phyloP scores from a whole-genome alignment of 2,888 invertebrate genomes.

The Geotrupes spiniger region DNA sequence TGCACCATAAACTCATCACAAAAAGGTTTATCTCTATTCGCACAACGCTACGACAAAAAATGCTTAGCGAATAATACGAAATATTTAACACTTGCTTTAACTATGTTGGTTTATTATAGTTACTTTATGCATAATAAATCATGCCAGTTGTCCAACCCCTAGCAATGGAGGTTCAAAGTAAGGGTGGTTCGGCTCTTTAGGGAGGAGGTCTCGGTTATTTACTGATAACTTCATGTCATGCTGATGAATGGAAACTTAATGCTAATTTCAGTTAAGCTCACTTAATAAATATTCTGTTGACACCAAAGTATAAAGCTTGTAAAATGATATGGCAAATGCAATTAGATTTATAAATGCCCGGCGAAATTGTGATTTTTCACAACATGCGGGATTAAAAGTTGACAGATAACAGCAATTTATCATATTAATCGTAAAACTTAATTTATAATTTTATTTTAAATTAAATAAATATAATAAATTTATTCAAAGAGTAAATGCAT shows the following conservation, averaged over 20 bases:
- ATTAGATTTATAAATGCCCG: not conserved
- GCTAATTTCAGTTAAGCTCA: slow-evolving; percentile 48
- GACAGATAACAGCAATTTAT: not conserved
- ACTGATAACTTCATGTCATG: slow-evolving; percentile 50
- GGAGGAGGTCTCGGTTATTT: slow-evolving; percentile 47
- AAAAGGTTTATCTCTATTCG: not conserved
- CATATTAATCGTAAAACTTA: no score
- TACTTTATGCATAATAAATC: slow-evolving; percentile 39
- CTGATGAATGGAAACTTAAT: slow-evolving; percentile 50
- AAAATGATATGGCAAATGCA: slow-evolving; percentile 11
- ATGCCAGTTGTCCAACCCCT: slow-evolving; percentile 30
- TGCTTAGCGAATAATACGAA: slow-evolving; percentile 6
- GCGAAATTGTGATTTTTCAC: slow-evolving; percentile 1
- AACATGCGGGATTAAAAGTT: not conserved
- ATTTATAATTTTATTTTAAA: no score
- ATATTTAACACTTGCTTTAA: slow-evolving; percentile 25
- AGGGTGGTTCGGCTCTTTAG: slow-evolving; percentile 27
- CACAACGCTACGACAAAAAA: slow-evolving; percentile 5
- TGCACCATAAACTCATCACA: slow-evolving; percentile 3
- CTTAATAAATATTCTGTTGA: slow-evolving; percentile 43
- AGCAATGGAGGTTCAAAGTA: slow-evolving; percentile 4
- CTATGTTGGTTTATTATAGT: slow-evolving; percentile 39
- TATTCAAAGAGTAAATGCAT: no score
- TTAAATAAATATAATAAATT: no score
- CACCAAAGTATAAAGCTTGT: slow-evolving; percentile 22